Evolutionary conservation across 2,888 invertebrate genomes (phyloP), one percentile per base, ranked within the genome.

Genomic region (Villa cingulata): DNA sequence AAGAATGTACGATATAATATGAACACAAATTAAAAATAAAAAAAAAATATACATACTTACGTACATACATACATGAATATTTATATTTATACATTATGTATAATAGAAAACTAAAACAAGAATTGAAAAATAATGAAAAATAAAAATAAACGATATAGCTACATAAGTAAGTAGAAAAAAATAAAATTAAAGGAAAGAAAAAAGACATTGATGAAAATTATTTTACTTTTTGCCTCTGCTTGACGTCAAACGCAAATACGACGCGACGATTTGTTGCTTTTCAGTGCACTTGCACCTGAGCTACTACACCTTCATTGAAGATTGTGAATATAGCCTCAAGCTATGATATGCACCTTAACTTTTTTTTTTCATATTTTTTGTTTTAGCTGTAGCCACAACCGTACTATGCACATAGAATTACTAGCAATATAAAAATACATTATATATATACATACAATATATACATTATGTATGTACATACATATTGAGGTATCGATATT

Each of bases 291-390:
- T 45, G 38, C 39, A 38, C 39, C 32, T 39, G 39, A 45, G 46
- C 41, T 46, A n/a, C n/a, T n/a, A 36, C 46, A 46, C 34, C 41
- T 46, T 23, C 46, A 32, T 32, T 32, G 41, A 46, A 46, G 41
- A 46, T 46, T 46, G 37, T 36, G 23, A 46, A 46, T 27, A 46
- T n/a, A 36, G 46, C 46, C 46, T 46, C n/a, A 16, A 41, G 46
- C 46, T 20, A 36, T 32, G 29, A 32, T 32, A 32, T 32, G 29
- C 29, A 32, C 29, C 29, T 32, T 32, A 32, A 32, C 12, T 32
- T 32, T 32, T 32, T n/a, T 7, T 23, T 23, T 23, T 23, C 4
- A 7, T 23, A 6, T 23, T 6, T 23, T 23, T 23, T 6, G 23
- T 23, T 23, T n/a, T n/a, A n/a, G n/a, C n/a, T n/a, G n/a, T n/a